phyloP scores from a whole-genome alignment of 2,113 vertebrate species.

The Meleagris gallopavo region DNA sequence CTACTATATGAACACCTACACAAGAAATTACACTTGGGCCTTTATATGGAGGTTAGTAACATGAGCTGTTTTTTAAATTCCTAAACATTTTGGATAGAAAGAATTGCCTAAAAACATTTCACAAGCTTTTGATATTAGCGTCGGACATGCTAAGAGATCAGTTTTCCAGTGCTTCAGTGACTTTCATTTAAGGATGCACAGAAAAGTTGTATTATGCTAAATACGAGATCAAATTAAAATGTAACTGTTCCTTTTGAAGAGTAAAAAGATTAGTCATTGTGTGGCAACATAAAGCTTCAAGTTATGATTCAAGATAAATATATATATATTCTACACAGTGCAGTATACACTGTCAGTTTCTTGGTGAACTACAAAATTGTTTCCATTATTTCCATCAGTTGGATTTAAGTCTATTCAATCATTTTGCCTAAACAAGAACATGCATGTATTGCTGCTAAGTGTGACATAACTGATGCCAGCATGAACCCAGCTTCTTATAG shows the following conservation, averaged over 20 bases:
- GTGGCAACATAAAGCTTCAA: conserved; percentile 13
- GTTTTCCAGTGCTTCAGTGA: conserved; percentile 62
- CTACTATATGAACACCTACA: conserved; percentile 57
- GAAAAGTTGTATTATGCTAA: conserved; percentile 13
- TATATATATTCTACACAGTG: background rate
- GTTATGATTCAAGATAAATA: background rate
- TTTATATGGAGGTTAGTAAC: conserved; percentile 74
- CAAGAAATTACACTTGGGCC: conserved; percentile 68
- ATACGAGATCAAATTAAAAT: conserved; percentile 34
- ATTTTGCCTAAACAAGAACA: conserved; percentile 14
- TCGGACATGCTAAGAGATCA: conserved; percentile 19
- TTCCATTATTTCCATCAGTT: conserved; percentile 30
- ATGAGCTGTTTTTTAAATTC: conserved; percentile 72
- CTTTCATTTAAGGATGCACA: conserved; percentile 60
- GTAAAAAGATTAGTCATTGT: conserved; percentile 2
- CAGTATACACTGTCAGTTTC: conserved; percentile 1
- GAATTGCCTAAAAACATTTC: conserved; percentile 81
- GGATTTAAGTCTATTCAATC: conserved; percentile 23
- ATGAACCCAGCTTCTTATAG: conserved; percentile 32
- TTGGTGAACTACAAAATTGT: background rate
- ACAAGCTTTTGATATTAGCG: conserved; percentile 54
- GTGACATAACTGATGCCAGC: conserved; percentile 65
- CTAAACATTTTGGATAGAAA: conserved; percentile 70
- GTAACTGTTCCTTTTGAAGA: conserved; percentile 33
- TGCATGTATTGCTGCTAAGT: conserved; percentile 68